A percentile compares a stretch with the other conserved stretches of the same genome.
Evolutionary conservation across 2,888 invertebrate genomes (phyloP).

Genomic region (Amiota communis): DNA sequence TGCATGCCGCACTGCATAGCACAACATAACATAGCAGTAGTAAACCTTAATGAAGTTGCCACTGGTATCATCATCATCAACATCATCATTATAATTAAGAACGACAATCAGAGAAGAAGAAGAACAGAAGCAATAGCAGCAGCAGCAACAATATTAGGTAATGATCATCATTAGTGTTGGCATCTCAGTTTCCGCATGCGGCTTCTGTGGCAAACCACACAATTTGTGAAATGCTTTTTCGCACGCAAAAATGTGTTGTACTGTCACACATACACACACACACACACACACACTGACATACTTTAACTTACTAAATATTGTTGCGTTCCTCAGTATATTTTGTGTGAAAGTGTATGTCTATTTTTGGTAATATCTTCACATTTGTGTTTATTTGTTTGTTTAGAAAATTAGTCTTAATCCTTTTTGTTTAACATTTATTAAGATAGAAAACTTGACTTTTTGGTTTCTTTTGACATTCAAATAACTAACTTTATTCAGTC

Average conservation of each 20-base stretch:
- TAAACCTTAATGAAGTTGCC: slow-evolving; percentile 13
- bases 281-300: not conserved
- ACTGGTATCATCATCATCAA: slow-evolving; percentile 2
- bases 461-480: not conserved
- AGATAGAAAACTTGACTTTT: slow-evolving; percentile 1
- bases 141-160: not conserved
- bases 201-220: slow-evolving; percentile 59
- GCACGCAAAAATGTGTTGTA: slow-evolving; percentile 40
- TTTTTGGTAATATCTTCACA: no score
- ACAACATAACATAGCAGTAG: not conserved
- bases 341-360: not conserved
- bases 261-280: slow-evolving; percentile 7
- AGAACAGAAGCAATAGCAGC: not conserved
- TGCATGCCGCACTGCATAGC: not conserved
- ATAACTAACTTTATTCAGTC: no score
- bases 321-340: no score
- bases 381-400: slow-evolving; percentile 45
- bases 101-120: not conserved
- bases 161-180: slow-evolving; percentile 24
- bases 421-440: slow-evolving; percentile 44
- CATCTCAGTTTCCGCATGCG: slow-evolving; percentile 60
- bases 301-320: not conserved
- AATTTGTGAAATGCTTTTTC: slow-evolving; percentile 64
- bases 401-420: slow-evolving; percentile 52
- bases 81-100: not conserved